A percentile compares a stretch with the other conserved stretches of the same genome.
Conservation (phyloP, 2,797 vertebrate genomes). For the Danio jaintianensis region DNA sequence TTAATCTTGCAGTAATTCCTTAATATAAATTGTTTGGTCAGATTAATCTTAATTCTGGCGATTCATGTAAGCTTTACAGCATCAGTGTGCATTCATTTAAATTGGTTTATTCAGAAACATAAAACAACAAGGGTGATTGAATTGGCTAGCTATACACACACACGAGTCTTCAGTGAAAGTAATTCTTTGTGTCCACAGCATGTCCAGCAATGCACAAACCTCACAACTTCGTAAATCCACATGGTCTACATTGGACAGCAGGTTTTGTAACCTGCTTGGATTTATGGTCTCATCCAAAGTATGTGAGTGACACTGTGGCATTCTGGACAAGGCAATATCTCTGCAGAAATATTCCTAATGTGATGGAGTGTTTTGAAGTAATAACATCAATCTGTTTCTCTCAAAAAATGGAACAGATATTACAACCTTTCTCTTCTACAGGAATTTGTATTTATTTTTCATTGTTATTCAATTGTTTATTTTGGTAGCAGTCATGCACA, state of each 20-base stretch:
- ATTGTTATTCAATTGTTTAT: slow-evolving; percentile 5
- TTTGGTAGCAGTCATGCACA: slow-evolving; percentile 78
- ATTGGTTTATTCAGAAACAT: slow-evolving; percentile 31
- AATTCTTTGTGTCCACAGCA: slow-evolving; percentile 64
- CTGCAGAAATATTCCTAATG: slow-evolving; percentile 68
- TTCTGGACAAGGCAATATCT: slow-evolving; percentile 63
- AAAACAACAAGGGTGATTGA: neutral
- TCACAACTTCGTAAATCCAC: slow-evolving; percentile 79
- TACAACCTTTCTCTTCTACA: slow-evolving; percentile 71
- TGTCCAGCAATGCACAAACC: slow-evolving; percentile 75
- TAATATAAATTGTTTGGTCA: neutral
- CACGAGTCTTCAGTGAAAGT: slow-evolving; percentile 55
- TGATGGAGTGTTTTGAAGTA: slow-evolving; percentile 66
- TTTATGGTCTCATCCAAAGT: slow-evolving; percentile 75
- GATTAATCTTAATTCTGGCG: neutral
- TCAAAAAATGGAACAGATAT: slow-evolving; percentile 85
- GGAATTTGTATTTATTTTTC: slow-evolving; percentile 43
- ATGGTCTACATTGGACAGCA: slow-evolving; percentile 37
- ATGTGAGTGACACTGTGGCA: slow-evolving; percentile 75
- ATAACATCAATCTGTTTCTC: slow-evolving; percentile 82
- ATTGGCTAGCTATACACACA: neutral
- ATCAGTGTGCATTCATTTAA: slow-evolving; percentile 71
- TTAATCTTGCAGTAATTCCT: neutral
- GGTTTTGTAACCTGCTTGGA: slow-evolving; percentile 75
- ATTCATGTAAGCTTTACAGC: slow-evolving; percentile 16